Base-by-base conservation (phyloP, 1,140 invertebrate genomes). In the Cherax quadricarinatus region DNA sequence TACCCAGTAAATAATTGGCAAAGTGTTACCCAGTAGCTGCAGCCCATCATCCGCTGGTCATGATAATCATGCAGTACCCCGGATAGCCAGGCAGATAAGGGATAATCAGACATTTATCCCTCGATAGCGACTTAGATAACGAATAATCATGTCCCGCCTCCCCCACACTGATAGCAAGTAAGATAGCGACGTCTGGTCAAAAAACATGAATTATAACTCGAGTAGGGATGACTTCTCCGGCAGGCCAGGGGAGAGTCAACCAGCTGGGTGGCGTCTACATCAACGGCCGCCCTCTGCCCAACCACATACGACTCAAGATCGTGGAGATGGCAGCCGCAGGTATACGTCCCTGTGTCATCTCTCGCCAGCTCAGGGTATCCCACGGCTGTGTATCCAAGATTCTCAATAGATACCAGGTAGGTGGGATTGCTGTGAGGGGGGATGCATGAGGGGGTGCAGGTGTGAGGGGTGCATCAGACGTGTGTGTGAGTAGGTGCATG, bases 231-330 rank as follows among this genome's bases (percentile, higher is more conserved):
- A 91, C 89, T 73, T 91, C 89, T 30, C 89, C 89, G 51, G 89
- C 89, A 94, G 98, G 98, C 94, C 98, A 98, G 96, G 98, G 98
- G 91, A 96, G 98, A 91, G 97, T 98, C 93, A 99, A 99, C 95
- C 98, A 99, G 95, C 95, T 99, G 57, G 98, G 98, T 60, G 98
- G 98, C 1, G 97, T 98, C 49, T 98, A 98, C 95, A 98, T 98
- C 94, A 98, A 98, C 95, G 98, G 98, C 0, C 96, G 98, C 9
- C 98, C 98, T 1, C 95, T 99, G 83, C 98, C 98, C 12, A 98
- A 98, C 95, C 98, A 98, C 95, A 98, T 98, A 88, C 96, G 98
- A 30, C 95, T 98, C 88, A 97, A 98, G 95, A 99, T 98, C 91
- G 97, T 99, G 24, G 97, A 98, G 95, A 97, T 98, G 97, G 98